These are phyloP conservation scores for Timandra comae DNA, from an alignment of 2,888 invertebrate genomes.

Conservation along the genomic window DNA sequence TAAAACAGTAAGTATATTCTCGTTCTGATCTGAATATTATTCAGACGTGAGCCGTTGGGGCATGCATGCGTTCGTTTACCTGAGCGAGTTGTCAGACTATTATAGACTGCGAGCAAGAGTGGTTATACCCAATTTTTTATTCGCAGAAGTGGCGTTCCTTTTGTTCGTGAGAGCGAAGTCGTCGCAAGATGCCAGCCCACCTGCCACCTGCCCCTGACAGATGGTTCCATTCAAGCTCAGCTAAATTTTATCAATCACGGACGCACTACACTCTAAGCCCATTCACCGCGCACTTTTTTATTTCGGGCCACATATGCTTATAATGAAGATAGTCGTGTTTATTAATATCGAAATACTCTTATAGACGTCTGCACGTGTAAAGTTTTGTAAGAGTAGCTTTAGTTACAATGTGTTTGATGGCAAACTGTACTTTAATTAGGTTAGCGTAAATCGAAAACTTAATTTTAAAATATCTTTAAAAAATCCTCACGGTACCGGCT, in stretches of 20 bases:
- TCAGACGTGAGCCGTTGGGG: too few relatives aligned
- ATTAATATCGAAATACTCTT: slow-evolving; percentile 9
- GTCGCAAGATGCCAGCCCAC: slow-evolving; percentile 42
- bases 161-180: slow-evolving; percentile 36
- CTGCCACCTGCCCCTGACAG: slow-evolving; percentile 47
- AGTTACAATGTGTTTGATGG: slow-evolving; percentile 1
- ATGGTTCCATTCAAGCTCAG: slow-evolving; percentile 56
- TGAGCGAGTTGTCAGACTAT: slow-evolving; percentile 10
- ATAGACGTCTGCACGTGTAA: slow-evolving; percentile 9
- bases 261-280: slow-evolving; percentile 38
- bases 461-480: too few relatives aligned
- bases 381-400: background rate
- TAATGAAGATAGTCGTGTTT: slow-evolving; percentile 8
- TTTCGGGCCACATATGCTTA: slow-evolving; percentile 32
- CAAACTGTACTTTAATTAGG: too few relatives aligned
- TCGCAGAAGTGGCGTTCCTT: slow-evolving; percentile 38
- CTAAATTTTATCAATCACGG: slow-evolving; percentile 67
- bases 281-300: slow-evolving; percentile 50
- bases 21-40: too few relatives aligned
- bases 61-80: slow-evolving; percentile 12
- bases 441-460: too few relatives aligned
- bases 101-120: slow-evolving; percentile 19
- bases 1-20: too few relatives aligned
- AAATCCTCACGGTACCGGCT: too few relatives aligned
- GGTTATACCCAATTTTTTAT: slow-evolving; percentile 18